Evolutionary conservation across 2,113 vertebrate genomes (phyloP), one percentile per base, ranked within the genome.

Genomic region (Andinoacara biseriatus): DNA sequence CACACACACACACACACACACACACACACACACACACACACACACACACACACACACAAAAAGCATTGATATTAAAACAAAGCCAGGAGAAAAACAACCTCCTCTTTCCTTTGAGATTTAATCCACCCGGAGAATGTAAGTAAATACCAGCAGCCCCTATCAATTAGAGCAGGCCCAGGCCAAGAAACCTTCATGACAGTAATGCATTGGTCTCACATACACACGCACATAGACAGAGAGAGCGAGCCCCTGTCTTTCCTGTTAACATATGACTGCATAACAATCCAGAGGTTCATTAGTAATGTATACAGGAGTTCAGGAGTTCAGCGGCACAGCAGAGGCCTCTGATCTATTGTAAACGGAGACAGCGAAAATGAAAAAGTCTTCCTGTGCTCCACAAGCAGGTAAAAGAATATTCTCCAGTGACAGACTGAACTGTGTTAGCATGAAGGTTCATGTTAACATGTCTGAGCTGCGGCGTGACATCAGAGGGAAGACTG

Each of bases 91-190:
- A 90, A 90, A 87, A 90, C 43, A 83, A 81, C 59, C 72, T 81
- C 63, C 67, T 57, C 78, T 84, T 87, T 83, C 89, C 91, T 93
- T 91, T 90, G 89, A 94, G 90, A 93, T 90, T 90, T 86, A 93
- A 94, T 91, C 88, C 89, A 62, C 78, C 82, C 76, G 40, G 83
- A 90, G 88, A 91, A 92, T 85, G 89, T 85, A 93, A 91, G 89
- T 90, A 93, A 92, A 93, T 89, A 92, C 89, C 90, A 91, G 89
- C 89, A 90, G 86, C 92, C 89, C 87, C 90, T 84, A 93, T 94
- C 92, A 94, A 91, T 92, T 94, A 91, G 82, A 90, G 82, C 86
- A 24, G 76, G 76, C 63, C 80, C 15, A 26, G 78, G 89, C 87
- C 91, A 89, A 92, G 91, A 87, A 93, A 80, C 81, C 86, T 84